Conservation (phyloP, 23 tunicate species). For the Ciona savignyi region DNA sequence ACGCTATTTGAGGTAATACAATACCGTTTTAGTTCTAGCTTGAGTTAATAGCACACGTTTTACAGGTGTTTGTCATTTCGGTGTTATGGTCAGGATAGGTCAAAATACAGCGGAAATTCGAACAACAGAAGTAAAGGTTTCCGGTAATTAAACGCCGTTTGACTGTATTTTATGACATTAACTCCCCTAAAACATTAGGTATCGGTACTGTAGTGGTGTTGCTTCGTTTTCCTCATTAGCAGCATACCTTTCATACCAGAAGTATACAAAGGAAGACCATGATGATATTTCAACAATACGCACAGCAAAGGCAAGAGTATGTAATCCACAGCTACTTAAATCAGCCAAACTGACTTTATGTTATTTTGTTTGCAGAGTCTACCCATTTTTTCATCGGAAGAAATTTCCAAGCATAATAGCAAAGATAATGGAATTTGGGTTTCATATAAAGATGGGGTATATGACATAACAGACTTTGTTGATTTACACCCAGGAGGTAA, state of each 20-base stretch:
- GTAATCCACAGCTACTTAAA: too few relatives aligned
- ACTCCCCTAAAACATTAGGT: too few relatives aligned
- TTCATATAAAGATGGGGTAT: conserved; percentile 88
- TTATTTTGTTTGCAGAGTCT: conserved; percentile 8
- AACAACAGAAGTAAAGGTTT: background rate
- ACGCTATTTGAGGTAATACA: too few relatives aligned
- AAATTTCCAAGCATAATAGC: conserved; percentile 57
- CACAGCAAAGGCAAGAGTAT: background rate
- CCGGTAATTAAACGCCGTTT: too few relatives aligned
- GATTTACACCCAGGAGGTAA: conserved; percentile 95
- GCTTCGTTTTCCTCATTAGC: background rate
- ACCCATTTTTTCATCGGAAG: conserved; percentile 53
- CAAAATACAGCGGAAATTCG: background rate
- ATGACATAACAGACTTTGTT: conserved; percentile 92
- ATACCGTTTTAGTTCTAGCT: background rate
- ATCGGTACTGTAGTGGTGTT: too few relatives aligned
- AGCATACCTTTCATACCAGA: background rate
- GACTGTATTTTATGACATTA: too few relatives aligned
- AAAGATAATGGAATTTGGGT: conserved; percentile 88
- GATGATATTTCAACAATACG: background rate
- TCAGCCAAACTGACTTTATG: too few relatives aligned
- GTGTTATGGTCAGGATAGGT: background rate
- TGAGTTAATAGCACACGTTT: background rate
- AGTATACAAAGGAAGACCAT: background rate
- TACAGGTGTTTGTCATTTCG: background rate